phyloP scores from a whole-genome alignment of 2,113 vertebrate genomes.

The Aleadryas rufinucha region DNA sequence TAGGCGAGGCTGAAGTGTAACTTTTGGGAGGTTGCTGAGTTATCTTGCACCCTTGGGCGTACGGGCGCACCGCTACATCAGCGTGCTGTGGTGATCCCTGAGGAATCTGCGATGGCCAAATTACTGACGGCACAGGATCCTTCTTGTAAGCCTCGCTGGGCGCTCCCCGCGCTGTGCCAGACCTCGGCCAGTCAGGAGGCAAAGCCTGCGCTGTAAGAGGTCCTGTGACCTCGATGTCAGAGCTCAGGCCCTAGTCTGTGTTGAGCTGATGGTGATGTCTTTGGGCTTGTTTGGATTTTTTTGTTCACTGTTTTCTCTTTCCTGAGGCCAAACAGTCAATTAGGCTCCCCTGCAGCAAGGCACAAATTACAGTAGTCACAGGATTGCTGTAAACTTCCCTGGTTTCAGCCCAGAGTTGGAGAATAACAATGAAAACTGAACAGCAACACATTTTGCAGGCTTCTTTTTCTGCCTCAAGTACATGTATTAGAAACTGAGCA shows the following conservation, averaged over 20 bases:
- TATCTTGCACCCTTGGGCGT: not conserved
- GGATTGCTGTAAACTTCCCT: not conserved
- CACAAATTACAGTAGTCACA: not conserved
- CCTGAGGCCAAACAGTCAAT: not conserved
- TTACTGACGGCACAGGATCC: fast-evolving
- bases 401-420: not conserved
- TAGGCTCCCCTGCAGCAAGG: not conserved
- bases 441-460: not conserved
- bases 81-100: not conserved
- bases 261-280: not conserved
- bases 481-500: not conserved
- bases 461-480: not conserved
- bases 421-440: not conserved
- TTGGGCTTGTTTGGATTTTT: not conserved
- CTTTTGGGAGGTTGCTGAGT: not conserved
- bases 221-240: not conserved
- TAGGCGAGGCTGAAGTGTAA: not conserved
- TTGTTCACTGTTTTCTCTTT: not conserved
- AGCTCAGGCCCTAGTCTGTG: not conserved
- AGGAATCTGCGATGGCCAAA: not conserved
- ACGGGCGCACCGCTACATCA: fast-evolving
- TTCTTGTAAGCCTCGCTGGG: too few species aligned
- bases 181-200: not conserved
- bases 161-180: not conserved
- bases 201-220: fast-evolving